Evolutionary conservation across 1,140 invertebrate genomes (phyloP).

Genomic region (Dendroctonus ponderosae): DNA sequence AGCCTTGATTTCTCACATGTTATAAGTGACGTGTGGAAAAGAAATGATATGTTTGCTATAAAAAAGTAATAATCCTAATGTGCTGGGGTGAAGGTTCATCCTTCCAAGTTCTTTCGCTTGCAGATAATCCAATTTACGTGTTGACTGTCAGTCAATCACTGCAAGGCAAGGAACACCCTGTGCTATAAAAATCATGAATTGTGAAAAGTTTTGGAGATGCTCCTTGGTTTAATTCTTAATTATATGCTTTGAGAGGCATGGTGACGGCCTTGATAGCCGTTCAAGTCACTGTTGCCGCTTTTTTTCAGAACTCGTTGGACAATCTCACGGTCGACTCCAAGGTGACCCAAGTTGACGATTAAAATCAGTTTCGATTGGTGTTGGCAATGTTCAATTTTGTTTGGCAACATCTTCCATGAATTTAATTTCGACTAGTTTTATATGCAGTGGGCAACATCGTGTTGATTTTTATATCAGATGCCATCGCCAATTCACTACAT

Average conservation of each 20-base stretch:
- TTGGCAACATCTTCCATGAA: conserved; percentile 18
- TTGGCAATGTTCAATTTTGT: conserved; percentile 18
- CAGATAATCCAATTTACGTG: background rate
- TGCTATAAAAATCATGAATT: conserved; percentile 1
- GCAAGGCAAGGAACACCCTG: background rate
- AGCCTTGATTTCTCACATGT: no score
- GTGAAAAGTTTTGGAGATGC: conserved; percentile 8
- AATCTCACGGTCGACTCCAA: conserved; percentile 20
- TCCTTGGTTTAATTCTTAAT: conserved; percentile 15
- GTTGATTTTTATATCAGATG: conserved; percentile 6
- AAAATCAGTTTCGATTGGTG: conserved; percentile 20
- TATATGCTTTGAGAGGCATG: conserved; percentile 18
- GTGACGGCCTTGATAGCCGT: conserved; percentile 19
- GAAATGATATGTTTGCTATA: conserved; percentile 6
- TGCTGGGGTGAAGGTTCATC: no score
- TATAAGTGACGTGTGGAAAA: background rate
- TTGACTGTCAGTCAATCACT: background rate
- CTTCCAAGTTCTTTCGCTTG: background rate
- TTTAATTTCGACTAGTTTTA: conserved; percentile 19
- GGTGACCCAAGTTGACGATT: conserved; percentile 21
- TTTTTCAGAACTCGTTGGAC: conserved; percentile 8
- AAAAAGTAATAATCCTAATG: conserved; percentile 14
- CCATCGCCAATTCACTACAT: background rate
- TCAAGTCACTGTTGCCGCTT: conserved; percentile 7
- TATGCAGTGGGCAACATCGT: conserved; percentile 1